A percentile compares a stretch with the other conserved stretches of the same genome.
Conservation (phyloP, 2,113 vertebrate species). For the Salvator merianae region DNA sequence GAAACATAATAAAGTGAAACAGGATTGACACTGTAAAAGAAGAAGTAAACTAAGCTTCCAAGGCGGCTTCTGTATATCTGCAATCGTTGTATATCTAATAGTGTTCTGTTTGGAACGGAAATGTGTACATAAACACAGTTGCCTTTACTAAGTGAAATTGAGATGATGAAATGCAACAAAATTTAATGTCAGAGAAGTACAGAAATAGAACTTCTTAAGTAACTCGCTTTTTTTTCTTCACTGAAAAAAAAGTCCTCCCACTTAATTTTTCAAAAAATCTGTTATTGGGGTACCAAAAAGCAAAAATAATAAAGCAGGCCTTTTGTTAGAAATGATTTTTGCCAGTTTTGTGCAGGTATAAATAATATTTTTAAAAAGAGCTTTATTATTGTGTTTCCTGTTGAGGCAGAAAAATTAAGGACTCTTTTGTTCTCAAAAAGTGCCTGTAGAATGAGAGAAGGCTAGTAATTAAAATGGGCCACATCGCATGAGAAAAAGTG, state of each 20-base stretch:
- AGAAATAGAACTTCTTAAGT: conserved; percentile 20
- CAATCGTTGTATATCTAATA: conserved; percentile 5
- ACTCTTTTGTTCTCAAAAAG: neutral
- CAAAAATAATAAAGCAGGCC: conserved; percentile 16
- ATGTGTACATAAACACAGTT: conserved; percentile 18
- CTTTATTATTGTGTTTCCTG: neutral
- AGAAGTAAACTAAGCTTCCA: conserved; percentile 35
- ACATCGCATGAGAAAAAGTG: neutral
- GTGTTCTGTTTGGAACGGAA: conserved; percentile 20
- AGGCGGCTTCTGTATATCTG: conserved; percentile 16
- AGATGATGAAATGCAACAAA: conserved; percentile 39
- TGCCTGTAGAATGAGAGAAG: neutral
- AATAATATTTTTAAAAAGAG: neutral
- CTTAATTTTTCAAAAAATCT: neutral
- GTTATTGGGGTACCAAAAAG: neutral
- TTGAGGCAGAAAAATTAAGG: neutral
- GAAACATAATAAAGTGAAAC: conserved; percentile 68
- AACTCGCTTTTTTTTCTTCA: neutral
- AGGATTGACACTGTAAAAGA: conserved; percentile 46
- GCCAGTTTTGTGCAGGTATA: neutral
- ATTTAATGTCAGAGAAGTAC: neutral
- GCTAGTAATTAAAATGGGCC: conserved; percentile 1
- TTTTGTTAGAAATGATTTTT: conserved; percentile 33
- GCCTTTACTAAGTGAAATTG: conserved; percentile 28
- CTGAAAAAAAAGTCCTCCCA: neutral